phyloP scores from a whole-genome alignment of 2,797 vertebrate genomes.

The Helostoma temminkii region DNA sequence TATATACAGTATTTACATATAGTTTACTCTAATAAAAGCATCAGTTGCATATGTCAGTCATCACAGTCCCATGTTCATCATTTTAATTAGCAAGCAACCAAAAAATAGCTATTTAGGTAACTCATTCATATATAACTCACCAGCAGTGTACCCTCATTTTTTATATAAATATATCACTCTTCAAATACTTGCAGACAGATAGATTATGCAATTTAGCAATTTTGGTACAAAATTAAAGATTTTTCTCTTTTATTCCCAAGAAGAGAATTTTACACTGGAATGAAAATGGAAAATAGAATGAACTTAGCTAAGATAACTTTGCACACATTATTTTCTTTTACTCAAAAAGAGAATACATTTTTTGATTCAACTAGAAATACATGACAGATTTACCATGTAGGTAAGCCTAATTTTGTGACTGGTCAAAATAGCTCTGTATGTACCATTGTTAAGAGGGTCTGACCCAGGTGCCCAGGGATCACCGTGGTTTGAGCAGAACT shows the following conservation, averaged over 20 bases:
- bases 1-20: conserved; percentile 76
- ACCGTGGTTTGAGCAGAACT: conserved; percentile 91
- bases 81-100: conserved; percentile 53
- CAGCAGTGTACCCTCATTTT: conserved; percentile 35
- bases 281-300: conserved; percentile 21
- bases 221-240: conserved; percentile 73
- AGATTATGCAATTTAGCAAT: conserved; percentile 53
- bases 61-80: conserved; percentile 21
- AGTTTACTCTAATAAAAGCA: conserved; percentile 37
- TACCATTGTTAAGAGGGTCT: conserved; percentile 9
- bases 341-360: neutral
- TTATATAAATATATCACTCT: conserved; percentile 72
- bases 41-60: conserved; percentile 29
- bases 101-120: conserved; percentile 37
- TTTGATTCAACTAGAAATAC: conserved; percentile 17
- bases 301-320: neutral
- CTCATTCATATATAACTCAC: conserved; percentile 12
- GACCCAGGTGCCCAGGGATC: conserved; percentile 71
- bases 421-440: conserved; percentile 24
- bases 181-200: conserved; percentile 49
- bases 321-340: neutral
- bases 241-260: conserved; percentile 23
- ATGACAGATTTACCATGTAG: neutral
- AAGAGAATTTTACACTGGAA: conserved; percentile 24
- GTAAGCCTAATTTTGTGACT: conserved; percentile 6